A percentile compares a stretch with the other conserved stretches of the same genome.
Evolutionary conservation across 2,888 invertebrate species (phyloP).

Genomic region (Uropetala carovei): DNA sequence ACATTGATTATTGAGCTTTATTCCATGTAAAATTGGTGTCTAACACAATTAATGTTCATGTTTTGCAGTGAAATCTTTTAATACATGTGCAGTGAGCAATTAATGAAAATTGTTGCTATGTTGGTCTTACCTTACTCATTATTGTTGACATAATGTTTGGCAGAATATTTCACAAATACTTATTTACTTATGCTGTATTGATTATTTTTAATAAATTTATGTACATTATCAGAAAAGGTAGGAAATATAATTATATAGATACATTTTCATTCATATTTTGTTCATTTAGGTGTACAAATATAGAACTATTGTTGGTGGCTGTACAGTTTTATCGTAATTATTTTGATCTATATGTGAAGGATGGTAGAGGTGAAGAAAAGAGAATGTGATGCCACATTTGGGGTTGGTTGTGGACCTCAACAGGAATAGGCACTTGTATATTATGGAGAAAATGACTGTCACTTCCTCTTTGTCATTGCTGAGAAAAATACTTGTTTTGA

Average conservation of each 20-base stretch:
- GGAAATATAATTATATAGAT: conserved; percentile 66
- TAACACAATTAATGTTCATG: conserved; percentile 57
- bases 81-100: conserved; percentile 32
- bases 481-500: conserved; percentile 67
- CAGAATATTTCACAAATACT: conserved; percentile 42
- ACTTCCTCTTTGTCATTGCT: conserved; percentile 69
- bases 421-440: conserved; percentile 68
- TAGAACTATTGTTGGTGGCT: conserved; percentile 68
- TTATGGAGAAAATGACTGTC: conserved; percentile 68
- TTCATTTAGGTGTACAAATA: conserved; percentile 69
- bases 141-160: conserved; percentile 57
- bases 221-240: conserved; percentile 67
- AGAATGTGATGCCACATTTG: conserved; percentile 66
- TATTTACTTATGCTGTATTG: conserved; percentile 49
- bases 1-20: conserved; percentile 54
- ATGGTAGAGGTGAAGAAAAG: conserved; percentile 65
- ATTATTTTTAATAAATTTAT: conserved; percentile 65
- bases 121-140: conserved; percentile 27
- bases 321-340: conserved; percentile 68
- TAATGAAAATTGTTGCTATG: conserved; percentile 35
- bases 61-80: conserved; percentile 50
- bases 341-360: conserved; percentile 67
- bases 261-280: conserved; percentile 67
- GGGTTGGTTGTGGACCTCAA: conserved; percentile 66
- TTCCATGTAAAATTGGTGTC: conserved; percentile 45